phyloP scores from a whole-genome alignment of 2,888 invertebrate species.

The Caenorhabditis doughertyi region DNA sequence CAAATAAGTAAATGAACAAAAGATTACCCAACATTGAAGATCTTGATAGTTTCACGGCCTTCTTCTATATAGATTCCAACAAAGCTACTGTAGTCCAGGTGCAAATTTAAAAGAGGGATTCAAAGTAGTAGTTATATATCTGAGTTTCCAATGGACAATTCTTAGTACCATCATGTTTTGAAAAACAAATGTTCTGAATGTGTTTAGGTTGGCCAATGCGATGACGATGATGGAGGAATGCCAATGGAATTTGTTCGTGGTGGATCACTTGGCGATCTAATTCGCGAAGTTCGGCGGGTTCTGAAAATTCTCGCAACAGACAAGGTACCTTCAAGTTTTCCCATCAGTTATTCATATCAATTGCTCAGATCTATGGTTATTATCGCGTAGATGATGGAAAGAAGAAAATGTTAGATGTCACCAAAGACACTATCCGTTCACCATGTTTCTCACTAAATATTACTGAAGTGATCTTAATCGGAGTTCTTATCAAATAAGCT shows the following conservation, averaged over 20 bases:
- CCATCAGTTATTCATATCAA: not conserved
- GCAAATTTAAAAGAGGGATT: not conserved
- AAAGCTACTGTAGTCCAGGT: too few relatives aligned
- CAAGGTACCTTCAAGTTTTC: constrained; percentile 49
- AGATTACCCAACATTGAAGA: too few relatives aligned
- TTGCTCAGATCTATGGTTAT: constrained; percentile 73
- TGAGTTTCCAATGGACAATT: too few relatives aligned
- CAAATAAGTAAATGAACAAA: too few relatives aligned
- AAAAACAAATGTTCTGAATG: not conserved
- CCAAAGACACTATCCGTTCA: constrained; percentile 47
- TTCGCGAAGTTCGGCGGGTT: constrained; percentile 73
- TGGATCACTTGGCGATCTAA: constrained; percentile 73
- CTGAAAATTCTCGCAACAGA: constrained; percentile 74
- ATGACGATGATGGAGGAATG: constrained; percentile 71
- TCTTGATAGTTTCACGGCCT: too few relatives aligned
- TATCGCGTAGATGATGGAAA: constrained; percentile 64
- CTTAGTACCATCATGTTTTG: too few relatives aligned
- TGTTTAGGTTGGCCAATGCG: constrained; percentile 61
- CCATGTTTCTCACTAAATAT: constrained; percentile 57
- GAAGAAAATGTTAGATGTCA: constrained; percentile 60
- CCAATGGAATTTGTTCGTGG: constrained; percentile 68
- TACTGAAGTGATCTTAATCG: constrained; percentile 28
- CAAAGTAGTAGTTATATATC: too few relatives aligned
- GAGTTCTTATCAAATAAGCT: not conserved
- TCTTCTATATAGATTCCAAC: too few relatives aligned